A percentile compares a stretch with the other conserved stretches of the same genome.
Conservation (phyloP, 2,113 vertebrate species). For the Xenopus borealis region DNA sequence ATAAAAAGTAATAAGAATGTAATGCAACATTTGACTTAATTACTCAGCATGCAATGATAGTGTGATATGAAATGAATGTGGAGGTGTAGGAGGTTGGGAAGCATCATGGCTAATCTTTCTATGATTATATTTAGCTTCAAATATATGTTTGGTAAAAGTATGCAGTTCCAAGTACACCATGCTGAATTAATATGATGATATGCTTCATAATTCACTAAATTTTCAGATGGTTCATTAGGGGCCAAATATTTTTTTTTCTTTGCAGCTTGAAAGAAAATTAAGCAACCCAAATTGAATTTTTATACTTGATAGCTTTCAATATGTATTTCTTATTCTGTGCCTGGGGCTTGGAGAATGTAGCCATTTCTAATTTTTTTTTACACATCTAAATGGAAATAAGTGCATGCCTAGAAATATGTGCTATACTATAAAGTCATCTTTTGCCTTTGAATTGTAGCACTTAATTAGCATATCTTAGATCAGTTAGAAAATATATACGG, state of each 20-base stretch:
- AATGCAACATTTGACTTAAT: too few species aligned
- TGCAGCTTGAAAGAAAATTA: slow-evolving; percentile 55
- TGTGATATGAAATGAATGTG: too few species aligned
- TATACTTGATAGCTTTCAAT: slow-evolving; percentile 67
- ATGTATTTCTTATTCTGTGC: slow-evolving; percentile 59
- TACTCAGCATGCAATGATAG: too few species aligned
- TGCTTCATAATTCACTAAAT: slow-evolving; percentile 57
- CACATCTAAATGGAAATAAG: too few species aligned
- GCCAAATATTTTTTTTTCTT: slow-evolving; percentile 55
- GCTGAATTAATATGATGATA: slow-evolving; percentile 42
- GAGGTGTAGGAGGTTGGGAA: too few species aligned
- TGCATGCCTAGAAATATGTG: too few species aligned
- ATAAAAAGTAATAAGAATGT: not conserved
- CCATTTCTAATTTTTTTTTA: too few species aligned
- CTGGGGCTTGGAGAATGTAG: too few species aligned
- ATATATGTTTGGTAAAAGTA: slow-evolving; percentile 52
- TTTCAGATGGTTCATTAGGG: slow-evolving; percentile 60
- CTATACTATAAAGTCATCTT: too few species aligned
- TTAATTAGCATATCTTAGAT: too few species aligned
- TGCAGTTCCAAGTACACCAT: slow-evolving; percentile 52
- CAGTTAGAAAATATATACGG: too few species aligned
- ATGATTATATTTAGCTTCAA: slow-evolving; percentile 45
- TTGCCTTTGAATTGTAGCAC: too few species aligned
- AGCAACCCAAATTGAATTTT: slow-evolving; percentile 65
- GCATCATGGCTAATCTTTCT: slow-evolving; percentile 14